These are phyloP conservation scores for Litoditis marina DNA, from an alignment of 2,888 invertebrate genomes.

Conservation along the genomic window DNA sequence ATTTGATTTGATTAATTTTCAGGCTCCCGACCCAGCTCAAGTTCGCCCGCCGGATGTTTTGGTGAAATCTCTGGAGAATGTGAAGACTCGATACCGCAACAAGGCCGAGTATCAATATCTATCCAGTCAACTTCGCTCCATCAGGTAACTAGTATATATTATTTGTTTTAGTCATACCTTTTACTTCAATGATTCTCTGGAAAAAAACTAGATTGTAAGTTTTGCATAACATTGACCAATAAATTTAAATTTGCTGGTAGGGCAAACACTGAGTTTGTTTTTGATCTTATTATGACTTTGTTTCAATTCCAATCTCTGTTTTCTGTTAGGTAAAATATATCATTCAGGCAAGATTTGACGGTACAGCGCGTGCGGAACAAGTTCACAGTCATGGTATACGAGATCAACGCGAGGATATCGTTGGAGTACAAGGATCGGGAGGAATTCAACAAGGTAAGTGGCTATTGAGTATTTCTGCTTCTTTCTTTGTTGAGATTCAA, in stretches of 20 bases:
- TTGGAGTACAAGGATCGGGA: constrained; percentile 95
- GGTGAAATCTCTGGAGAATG: constrained; percentile 79
- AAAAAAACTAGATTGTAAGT: too few relatives aligned
- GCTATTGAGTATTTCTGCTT: too few relatives aligned
- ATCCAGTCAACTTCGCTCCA: constrained; percentile 96
- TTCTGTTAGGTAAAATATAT: too few relatives aligned
- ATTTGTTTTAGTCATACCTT: too few relatives aligned
- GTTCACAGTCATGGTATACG: constrained; percentile 96
- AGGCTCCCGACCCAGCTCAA: constrained; percentile 82
- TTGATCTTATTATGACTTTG: too few relatives aligned
- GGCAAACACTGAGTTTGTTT: too few relatives aligned
- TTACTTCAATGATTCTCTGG: too few relatives aligned
- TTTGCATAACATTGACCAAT: too few relatives aligned
- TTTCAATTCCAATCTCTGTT: too few relatives aligned
- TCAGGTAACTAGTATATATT: constrained; percentile 86
- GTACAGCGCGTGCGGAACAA: constrained; percentile 91
- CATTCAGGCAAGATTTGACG: constrained; percentile 84
- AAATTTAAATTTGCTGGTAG: too few relatives aligned
- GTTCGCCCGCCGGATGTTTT: constrained; percentile 87
- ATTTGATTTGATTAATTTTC: constrained; percentile 53
- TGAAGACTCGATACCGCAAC: constrained; percentile 82
- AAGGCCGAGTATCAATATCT: constrained; percentile 92
- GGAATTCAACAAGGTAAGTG: constrained; percentile 77
- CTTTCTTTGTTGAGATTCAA: too few relatives aligned
- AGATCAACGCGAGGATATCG: constrained; percentile 95